phyloP scores from a whole-genome alignment of 2,888 invertebrate genomes.

The Hydrotaea diabolus region DNA sequence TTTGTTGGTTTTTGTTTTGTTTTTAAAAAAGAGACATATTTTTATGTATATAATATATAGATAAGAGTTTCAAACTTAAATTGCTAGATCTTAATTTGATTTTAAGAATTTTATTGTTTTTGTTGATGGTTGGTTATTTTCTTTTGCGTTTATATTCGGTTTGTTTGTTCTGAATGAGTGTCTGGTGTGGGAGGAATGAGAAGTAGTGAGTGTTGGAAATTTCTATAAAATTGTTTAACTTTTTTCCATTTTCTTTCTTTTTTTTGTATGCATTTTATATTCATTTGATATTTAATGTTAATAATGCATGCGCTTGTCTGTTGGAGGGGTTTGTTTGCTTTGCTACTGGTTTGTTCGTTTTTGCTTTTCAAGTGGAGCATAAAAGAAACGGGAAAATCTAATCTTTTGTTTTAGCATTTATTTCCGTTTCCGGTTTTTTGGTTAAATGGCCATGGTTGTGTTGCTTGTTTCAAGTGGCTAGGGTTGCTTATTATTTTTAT shows the following conservation, averaged over 20 bases:
- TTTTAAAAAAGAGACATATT: not conserved
- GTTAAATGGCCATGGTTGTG: not conserved
- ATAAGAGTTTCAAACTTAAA: conserved; percentile 17
- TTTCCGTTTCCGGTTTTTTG: conserved; percentile 42
- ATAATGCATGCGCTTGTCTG: conserved; percentile 50
- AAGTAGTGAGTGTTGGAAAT: conserved; percentile 9
- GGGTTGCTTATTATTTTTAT: not conserved
- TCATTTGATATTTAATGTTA: conserved; percentile 9
- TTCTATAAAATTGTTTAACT: conserved; percentile 33
- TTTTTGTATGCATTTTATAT: not conserved
- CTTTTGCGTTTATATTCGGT: not conserved
- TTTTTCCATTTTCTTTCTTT: conserved; percentile 11
- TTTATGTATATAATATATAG: not conserved
- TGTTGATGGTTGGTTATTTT: not conserved
- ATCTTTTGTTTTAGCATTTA: conserved; percentile 36
- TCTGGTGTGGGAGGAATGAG: not conserved
- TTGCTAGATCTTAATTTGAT: conserved; percentile 11
- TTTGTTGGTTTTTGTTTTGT: not conserved
- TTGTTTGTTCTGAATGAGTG: not conserved
- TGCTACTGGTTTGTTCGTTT: conserved; percentile 4
- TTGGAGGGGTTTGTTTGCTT: conserved; percentile 4
- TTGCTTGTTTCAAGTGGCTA: not conserved
- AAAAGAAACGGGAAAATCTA: conserved; percentile 37
- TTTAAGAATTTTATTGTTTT: conserved; percentile 5
- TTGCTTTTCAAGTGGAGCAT: conserved; percentile 2